phyloP scores from a whole-genome alignment of 2,113 vertebrate species.

The Sinocyclocheilus anophthalmus region DNA sequence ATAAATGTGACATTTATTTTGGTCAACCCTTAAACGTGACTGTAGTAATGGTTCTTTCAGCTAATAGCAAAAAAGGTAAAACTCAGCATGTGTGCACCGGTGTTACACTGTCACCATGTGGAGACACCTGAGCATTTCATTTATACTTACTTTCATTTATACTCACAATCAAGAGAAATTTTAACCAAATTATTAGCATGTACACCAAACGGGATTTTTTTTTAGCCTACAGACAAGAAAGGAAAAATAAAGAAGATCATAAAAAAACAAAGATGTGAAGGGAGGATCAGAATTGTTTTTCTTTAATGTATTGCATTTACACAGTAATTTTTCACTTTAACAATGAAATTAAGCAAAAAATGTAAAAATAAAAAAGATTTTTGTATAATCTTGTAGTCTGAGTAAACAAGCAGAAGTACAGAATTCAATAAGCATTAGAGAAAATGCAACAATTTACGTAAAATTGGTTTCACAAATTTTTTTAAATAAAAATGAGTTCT shows the following conservation, averaged over 20 bases:
- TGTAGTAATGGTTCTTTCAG: neutral
- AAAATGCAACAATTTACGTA: neutral
- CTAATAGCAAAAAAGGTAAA: neutral
- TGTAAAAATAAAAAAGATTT: neutral
- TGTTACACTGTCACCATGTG: constrained; percentile 73
- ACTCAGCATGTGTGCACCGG: constrained; percentile 48
- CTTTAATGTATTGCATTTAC: neutral
- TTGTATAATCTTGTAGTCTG: neutral
- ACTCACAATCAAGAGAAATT: neutral
- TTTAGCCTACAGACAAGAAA: neutral
- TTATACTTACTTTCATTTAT: neutral
- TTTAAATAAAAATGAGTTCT: neutral
- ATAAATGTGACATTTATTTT: neutral
- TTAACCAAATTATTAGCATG: neutral
- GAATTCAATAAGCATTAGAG: neutral
- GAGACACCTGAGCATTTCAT: constrained; percentile 49
- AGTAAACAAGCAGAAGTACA: neutral
- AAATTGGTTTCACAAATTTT: neutral
- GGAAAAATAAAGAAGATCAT: neutral
- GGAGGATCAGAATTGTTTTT: neutral
- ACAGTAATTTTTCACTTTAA: neutral
- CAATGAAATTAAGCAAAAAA: neutral
- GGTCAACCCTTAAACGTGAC: neutral
- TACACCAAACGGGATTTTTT: neutral
- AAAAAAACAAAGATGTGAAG: neutral